Evolutionary conservation across 2,797 vertebrate species (phyloP).

Genomic region (Poeciliopsis presidionis): DNA sequence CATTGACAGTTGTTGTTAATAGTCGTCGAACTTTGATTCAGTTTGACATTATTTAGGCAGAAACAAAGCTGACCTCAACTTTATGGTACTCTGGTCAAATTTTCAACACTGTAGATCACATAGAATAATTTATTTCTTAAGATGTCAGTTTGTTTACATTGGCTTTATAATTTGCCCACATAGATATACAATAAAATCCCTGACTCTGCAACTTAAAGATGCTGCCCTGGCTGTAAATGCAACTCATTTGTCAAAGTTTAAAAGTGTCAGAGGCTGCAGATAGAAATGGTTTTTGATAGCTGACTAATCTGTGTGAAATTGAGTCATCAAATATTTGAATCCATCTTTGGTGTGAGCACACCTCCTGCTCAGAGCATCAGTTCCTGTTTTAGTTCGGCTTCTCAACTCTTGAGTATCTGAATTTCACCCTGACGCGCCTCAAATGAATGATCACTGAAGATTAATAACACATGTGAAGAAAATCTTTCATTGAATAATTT

Average conservation of each 20-base stretch:
- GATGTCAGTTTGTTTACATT: neutral
- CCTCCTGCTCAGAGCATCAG: neutral
- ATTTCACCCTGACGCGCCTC: neutral
- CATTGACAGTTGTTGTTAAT: constrained; percentile 15
- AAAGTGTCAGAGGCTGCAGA: neutral
- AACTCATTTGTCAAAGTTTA: neutral
- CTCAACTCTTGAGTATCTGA: neutral
- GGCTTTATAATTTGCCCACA: neutral
- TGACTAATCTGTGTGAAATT: neutral
- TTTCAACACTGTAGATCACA: neutral
- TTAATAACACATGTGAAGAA: neutral
- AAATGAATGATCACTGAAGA: neutral
- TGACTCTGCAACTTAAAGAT: neutral
- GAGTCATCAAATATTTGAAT: neutral
- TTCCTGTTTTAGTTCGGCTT: neutral
- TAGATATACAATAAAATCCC: neutral
- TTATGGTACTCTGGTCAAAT: neutral
- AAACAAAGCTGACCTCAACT: neutral
- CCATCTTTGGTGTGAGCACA: neutral
- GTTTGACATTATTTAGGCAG: neutral
- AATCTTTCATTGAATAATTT: neutral
- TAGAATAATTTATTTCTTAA: neutral
- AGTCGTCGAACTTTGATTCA: too few relatives aligned
- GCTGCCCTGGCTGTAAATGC: neutral
- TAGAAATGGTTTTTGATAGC: neutral